Evolutionary conservation across 2,888 invertebrate species (phyloP).

Genomic region (Empis stercorea): DNA sequence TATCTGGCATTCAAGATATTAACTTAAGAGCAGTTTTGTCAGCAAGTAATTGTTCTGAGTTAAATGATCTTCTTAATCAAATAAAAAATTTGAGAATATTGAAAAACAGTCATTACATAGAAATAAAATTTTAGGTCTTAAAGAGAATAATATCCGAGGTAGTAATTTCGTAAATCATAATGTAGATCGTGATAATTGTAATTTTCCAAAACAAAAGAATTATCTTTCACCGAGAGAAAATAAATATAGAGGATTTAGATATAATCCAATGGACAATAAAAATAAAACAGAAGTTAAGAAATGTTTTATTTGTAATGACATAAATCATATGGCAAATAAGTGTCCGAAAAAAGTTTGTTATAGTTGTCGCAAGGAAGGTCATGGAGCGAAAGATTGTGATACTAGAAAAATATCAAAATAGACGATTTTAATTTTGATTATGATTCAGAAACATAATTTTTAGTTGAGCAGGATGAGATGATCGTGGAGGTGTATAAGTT

Average conservation of each 20-base stretch:
- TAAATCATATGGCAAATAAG: not conserved
- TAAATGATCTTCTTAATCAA: not conserved
- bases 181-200: no score
- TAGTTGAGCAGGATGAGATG: not conserved
- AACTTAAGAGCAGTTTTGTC: not conserved
- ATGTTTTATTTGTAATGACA: not conserved
- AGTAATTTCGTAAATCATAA: no score
- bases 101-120: not conserved
- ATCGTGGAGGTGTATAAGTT: not conserved
- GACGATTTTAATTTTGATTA: not conserved
- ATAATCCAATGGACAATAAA: no score
- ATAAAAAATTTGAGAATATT: slow-evolving; percentile 2
- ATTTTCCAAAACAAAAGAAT: no score
- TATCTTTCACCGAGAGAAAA: no score
- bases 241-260: no score
- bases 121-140: not conserved
- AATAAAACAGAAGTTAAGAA: not conserved
- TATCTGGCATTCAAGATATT: not conserved
- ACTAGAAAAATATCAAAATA: not conserved
- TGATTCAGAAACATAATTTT: not conserved
- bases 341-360: not conserved
- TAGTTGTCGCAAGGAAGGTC: not conserved
- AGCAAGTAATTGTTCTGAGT: not conserved
- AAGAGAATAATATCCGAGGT: not conserved
- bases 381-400: not conserved